Evolutionary conservation across 2,113 vertebrate species (phyloP).

Genomic region (Hassar affinis): DNA sequence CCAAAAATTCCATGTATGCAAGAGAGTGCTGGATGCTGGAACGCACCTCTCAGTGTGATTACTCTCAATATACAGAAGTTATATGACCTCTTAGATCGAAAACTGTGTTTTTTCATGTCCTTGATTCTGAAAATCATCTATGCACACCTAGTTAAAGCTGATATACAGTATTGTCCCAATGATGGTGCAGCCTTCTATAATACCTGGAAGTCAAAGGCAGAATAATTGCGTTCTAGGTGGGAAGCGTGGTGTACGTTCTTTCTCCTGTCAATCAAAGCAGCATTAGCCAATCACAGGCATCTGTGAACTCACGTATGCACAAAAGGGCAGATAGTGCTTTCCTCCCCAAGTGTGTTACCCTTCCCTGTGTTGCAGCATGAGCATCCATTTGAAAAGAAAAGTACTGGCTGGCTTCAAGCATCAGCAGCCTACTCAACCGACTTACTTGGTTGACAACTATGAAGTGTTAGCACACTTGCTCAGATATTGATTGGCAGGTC

Average conservation of each 20-base stretch:
- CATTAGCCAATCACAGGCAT: neutral
- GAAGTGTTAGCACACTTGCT: no score
- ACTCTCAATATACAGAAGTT: neutral
- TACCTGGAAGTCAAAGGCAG: neutral
- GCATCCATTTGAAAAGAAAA: neutral
- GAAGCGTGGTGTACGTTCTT: no score
- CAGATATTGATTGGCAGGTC: no score
- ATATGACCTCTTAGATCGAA: neutral
- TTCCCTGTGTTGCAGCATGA: neutral
- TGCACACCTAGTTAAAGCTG: no score
- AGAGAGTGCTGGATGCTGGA: neutral
- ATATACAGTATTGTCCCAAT: neutral
- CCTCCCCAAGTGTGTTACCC: neutral
- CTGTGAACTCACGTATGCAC: neutral
- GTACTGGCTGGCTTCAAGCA: neutral
- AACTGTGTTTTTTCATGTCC: neutral
- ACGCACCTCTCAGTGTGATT: neutral
- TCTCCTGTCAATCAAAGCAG: neutral
- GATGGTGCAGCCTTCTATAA: neutral
- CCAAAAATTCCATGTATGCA: neutral
- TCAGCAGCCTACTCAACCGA: neutral
- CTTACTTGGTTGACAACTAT: neutral
- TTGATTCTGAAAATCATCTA: neutral
- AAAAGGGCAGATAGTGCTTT: neutral
- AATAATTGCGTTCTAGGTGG: neutral